A percentile compares a stretch with the other conserved stretches of the same genome.
These are phyloP conservation scores for Turnix velox DNA, from an alignment of 2,113 vertebrate genomes.

Conservation along the genomic window DNA sequence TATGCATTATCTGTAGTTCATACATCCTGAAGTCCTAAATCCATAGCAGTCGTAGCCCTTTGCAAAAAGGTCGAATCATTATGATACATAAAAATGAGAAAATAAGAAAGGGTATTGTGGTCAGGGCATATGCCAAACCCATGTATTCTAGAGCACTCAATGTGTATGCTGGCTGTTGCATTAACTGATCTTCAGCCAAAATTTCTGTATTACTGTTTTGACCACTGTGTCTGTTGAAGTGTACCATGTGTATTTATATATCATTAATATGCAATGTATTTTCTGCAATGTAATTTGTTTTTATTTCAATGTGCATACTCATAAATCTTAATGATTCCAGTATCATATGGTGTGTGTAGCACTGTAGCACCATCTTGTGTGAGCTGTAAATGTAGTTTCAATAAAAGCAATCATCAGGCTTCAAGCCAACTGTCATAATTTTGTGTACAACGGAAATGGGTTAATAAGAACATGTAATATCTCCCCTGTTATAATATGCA, in stretches of 20 bases:
- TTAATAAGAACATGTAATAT: background rate
- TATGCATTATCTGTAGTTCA: background rate
- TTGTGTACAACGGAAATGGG: background rate
- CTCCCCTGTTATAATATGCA: background rate
- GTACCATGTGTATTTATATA: background rate
- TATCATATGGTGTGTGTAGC: background rate
- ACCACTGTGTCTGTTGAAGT: background rate
- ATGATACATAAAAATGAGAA: background rate
- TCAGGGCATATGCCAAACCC: background rate
- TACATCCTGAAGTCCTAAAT: background rate
- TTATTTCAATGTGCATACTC: background rate
- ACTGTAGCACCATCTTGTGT: constrained; percentile 69
- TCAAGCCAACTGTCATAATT: background rate
- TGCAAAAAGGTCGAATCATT: background rate
- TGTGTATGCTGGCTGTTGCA: background rate
- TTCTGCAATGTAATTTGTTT: background rate
- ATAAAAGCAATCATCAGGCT: background rate
- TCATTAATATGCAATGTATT: background rate
- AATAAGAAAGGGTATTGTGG: background rate
- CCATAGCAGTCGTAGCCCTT: background rate
- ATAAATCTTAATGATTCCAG: background rate
- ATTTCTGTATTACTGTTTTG: background rate
- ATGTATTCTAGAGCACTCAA: background rate
- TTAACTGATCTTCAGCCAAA: background rate
- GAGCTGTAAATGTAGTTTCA: constrained; percentile 13